These are phyloP conservation scores for Chironomus riparius DNA, from an alignment of 2,888 invertebrate genomes.

Conservation along the genomic window DNA sequence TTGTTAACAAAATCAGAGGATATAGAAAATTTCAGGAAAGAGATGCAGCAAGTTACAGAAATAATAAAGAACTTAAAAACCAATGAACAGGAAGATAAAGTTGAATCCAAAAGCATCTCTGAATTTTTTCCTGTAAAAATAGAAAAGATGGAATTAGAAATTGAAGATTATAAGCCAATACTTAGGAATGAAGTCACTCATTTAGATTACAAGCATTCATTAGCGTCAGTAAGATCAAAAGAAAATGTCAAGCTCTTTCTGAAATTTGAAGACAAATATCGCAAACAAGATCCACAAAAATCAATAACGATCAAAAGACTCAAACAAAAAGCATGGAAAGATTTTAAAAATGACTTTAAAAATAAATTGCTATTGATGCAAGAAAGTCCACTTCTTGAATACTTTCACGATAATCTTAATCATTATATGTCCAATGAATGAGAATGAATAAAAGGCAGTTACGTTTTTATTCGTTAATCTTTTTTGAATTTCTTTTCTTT, in stretches of 20 bases:
- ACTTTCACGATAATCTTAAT: constrained; percentile 3
- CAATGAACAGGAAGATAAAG: neutral
- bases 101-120: neutral
- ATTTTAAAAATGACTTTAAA: neutral
- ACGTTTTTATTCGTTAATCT: no score
- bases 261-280: neutral
- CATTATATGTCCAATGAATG: neutral
- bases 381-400: constrained; percentile 5
- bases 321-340: constrained; percentile 14
- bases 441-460: no score
- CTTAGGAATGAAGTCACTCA: neutral
- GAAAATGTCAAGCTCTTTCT: neutral
- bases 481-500: no score
- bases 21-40: neutral
- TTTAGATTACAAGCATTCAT: neutral
- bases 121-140: neutral
- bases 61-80: neutral
- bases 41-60: neutral
- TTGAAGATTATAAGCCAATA: constrained; percentile 6
- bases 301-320: constrained; percentile 9
- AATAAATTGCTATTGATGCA: constrained; percentile 8
- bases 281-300: neutral
- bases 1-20: neutral
- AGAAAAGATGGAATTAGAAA: neutral
- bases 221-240: neutral